Conservation (phyloP, 2,113 vertebrate genomes). For the Jacana jacana region DNA sequence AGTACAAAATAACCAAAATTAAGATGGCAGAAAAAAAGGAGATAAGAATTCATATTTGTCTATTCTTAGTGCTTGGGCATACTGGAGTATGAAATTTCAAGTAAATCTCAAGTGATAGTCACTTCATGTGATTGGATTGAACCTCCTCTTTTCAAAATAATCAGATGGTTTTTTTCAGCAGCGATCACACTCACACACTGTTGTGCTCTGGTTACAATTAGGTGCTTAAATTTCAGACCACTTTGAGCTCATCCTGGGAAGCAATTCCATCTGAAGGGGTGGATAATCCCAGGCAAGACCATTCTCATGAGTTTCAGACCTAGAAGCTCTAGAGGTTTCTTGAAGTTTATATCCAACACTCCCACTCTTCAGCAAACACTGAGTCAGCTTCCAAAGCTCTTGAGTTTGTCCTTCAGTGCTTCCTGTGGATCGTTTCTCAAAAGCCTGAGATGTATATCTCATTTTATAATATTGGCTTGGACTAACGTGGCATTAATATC, state of each 20-base stretch:
- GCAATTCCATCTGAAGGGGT: too few species aligned
- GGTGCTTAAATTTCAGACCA: not conserved
- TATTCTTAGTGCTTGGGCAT: not conserved
- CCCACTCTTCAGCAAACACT: fast-evolving
- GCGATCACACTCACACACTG: not conserved
- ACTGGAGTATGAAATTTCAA: not conserved
- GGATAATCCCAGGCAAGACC: fast-evolving
- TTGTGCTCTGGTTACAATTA: fast-evolving
- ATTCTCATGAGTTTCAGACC: fast-evolving
- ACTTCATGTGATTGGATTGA: not conserved
- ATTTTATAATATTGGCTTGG: not conserved
- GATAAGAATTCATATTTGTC: not conserved
- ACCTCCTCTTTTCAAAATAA: not conserved
- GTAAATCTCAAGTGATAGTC: not conserved
- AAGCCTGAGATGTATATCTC: not conserved
- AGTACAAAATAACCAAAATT: not conserved
- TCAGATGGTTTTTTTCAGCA: not conserved
- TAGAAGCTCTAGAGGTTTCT: not conserved
- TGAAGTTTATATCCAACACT: not conserved
- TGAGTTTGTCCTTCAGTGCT: not conserved
- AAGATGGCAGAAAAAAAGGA: not conserved
- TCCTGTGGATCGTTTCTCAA: not conserved
- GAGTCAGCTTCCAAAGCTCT: not conserved
- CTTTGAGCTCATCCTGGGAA: not conserved
- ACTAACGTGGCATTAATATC: not conserved